These are phyloP conservation scores for Dichetophora obliterata DNA, from an alignment of 2,888 invertebrate species.

Conservation along the genomic window DNA sequence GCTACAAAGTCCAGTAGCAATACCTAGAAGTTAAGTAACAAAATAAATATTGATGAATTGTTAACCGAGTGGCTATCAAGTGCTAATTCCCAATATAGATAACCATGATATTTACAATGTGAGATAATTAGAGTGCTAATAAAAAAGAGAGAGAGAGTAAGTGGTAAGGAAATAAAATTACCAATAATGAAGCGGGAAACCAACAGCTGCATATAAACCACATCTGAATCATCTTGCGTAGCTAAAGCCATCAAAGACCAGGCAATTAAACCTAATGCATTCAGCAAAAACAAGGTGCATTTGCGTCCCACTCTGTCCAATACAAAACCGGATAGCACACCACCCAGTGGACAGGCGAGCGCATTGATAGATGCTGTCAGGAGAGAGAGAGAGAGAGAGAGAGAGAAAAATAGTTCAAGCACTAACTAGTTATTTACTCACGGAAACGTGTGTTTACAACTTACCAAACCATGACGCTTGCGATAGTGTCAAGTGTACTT, in stretches of 20 bases:
- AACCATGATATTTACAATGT: background rate
- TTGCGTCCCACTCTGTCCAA: constrained; percentile 68
- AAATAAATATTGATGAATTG: background rate
- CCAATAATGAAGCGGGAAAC: constrained; percentile 66
- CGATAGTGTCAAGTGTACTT: constrained; percentile 55
- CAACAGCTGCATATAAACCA: constrained; percentile 63
- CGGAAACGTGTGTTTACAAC: constrained; percentile 3
- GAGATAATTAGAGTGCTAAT: too few species aligned
- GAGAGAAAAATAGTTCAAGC: background rate
- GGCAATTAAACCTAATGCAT: constrained; percentile 60
- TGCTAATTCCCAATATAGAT: background rate
- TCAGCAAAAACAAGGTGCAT: constrained; percentile 61
- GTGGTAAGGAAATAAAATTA: constrained; percentile 45
- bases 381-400: background rate
- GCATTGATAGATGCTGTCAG: constrained; percentile 65
- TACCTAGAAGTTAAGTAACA: constrained; percentile 52
- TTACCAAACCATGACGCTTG: constrained; percentile 68
- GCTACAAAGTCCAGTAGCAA: constrained; percentile 65
- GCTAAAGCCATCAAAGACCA: constrained; percentile 66
- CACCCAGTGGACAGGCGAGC: constrained; percentile 66
- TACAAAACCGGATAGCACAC: constrained; percentile 62
- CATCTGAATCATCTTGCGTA: constrained; percentile 51
- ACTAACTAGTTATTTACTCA: background rate
- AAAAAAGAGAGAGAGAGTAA: background rate
- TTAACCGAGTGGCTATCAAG: background rate